A percentile compares a stretch with the other conserved stretches of the same genome.
phyloP scores from a whole-genome alignment of 2,797 vertebrate species.

The Epinephelus awoara region DNA sequence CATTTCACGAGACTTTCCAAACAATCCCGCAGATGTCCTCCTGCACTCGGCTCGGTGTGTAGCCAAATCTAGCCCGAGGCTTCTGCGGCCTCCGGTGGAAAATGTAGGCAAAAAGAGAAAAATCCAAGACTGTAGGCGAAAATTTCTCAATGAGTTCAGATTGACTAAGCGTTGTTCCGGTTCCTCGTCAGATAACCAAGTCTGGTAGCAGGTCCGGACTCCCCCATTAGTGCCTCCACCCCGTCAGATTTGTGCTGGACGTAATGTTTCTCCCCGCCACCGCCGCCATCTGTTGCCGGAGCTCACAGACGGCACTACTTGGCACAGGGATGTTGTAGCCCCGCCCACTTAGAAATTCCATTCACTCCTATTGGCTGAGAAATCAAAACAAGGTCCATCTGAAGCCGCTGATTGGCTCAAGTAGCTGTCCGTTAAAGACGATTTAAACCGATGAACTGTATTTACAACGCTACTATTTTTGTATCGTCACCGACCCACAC shows the following conservation, averaged over 20 bases:
- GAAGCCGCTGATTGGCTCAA: slow-evolving; percentile 51
- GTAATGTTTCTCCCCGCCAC: slow-evolving; percentile 22
- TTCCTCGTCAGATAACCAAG: slow-evolving; percentile 37
- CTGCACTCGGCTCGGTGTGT: slow-evolving; percentile 20
- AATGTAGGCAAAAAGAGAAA: not conserved
- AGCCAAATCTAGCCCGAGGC: slow-evolving; percentile 72
- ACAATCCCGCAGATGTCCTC: slow-evolving; percentile 30
- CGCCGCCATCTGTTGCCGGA: slow-evolving; percentile 82
- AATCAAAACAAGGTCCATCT: slow-evolving; percentile 51
- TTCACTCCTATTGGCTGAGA: slow-evolving; percentile 66
- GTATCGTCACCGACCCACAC: slow-evolving; percentile 56
- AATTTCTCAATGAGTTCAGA: slow-evolving; percentile 2
- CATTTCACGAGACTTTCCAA: slow-evolving; percentile 51
- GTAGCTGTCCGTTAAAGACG: slow-evolving; percentile 34
- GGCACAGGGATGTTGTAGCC: slow-evolving; percentile 23
- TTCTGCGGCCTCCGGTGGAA: slow-evolving; percentile 66
- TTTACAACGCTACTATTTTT: slow-evolving; percentile 67
- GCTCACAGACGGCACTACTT: slow-evolving; percentile 60
- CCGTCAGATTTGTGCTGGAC: slow-evolving; percentile 56
- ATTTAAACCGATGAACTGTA: slow-evolving; percentile 61
- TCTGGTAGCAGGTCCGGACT: slow-evolving; percentile 23
- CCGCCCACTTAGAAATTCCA: slow-evolving; percentile 66
- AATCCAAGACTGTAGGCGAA: not conserved
- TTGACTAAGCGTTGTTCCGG: not conserved
- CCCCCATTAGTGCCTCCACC: slow-evolving; percentile 59